phyloP scores from a whole-genome alignment of 2,113 vertebrate species.

The Heterotis niloticus region DNA sequence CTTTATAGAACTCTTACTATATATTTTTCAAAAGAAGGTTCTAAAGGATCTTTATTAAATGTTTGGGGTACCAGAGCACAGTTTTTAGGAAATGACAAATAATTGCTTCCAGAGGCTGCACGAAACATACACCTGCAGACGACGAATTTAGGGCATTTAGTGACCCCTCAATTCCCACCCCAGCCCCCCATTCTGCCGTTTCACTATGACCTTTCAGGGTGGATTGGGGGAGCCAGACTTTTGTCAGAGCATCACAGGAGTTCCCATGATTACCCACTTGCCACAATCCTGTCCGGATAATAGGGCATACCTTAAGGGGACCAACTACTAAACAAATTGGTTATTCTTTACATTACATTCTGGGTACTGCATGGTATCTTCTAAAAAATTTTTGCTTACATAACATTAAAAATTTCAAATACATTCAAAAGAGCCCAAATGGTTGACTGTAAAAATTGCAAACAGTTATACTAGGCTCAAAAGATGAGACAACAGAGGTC shows the following conservation, averaged over 20 bases:
- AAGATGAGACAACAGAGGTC: slow-evolving; percentile 1
- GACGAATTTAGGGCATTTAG: slow-evolving; percentile 15
- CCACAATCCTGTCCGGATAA: not conserved
- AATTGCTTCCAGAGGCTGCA: slow-evolving; percentile 36
- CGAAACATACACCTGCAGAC: slow-evolving; percentile 31
- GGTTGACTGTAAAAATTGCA: not conserved
- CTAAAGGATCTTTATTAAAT: not conserved
- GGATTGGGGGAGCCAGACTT: not conserved
- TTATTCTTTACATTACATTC: not conserved
- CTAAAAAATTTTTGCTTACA: not conserved
- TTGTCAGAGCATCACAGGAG: not conserved
- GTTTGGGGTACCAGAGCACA: slow-evolving; percentile 19
- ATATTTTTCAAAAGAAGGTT: not conserved
- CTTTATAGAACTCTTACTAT: not conserved
- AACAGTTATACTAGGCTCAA: not conserved
- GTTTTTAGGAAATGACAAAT: slow-evolving; percentile 35
- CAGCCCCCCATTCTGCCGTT: not conserved
- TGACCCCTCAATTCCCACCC: slow-evolving; percentile 3
- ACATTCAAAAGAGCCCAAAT: not conserved
- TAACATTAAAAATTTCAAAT: not conserved
- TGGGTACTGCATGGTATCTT: not conserved
- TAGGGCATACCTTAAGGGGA: not conserved
- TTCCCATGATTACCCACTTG: slow-evolving; percentile 1
- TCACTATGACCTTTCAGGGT: not conserved
- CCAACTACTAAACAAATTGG: not conserved